Base-by-base conservation (phyloP, 37 sponge, comb jelly and placozoan genomes). In the Tethya wilhelma region DNA sequence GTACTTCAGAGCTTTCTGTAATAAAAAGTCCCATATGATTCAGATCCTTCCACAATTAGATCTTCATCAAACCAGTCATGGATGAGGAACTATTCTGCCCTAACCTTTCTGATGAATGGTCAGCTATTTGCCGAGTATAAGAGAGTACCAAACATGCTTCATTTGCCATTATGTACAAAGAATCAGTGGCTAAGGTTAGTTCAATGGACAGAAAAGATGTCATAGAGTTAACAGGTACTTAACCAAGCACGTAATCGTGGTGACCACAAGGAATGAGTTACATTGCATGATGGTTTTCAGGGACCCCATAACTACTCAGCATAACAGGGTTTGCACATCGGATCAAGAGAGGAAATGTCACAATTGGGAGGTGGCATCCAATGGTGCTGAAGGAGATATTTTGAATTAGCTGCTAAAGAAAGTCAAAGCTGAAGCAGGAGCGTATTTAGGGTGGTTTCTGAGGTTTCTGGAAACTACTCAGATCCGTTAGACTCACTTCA, bases 91-190 rank as follows among this genome's bases (percentile, higher is more conserved):
- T 77, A 77, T 22, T 28, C 66, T 38, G 78, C 44, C 19, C 42
- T 64, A 22, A 36, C 78, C 4, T 77, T 77, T 26, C 11, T 77
- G 29, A 37, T 77, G 46, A 77, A 77, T 41, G 78, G 78, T 23
- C 75, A 75, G 11, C 23, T 56, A 5, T 75, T 37, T 28, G 36
- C 38, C 23, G 75, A 75, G 28, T 75, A 75, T 32, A 14, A 7
- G 9, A 26, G 75, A 31, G n/a, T 75, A 6, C 2, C 22, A 36
- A 25, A 33, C 36, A 57, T 55, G 75, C 22, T 75, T 2, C 60
- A 60, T 22, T 4, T 75, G 11, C 75, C 32, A 14, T 19, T 8
- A 14, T 75, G 41, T 34, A 57, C 59, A 31, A 23, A 56, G 34
- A 58, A 26, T 11, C 59, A 56, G 39, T 75, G 59, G 75, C 56